Evolutionary conservation across 92 coral and sea anemone genomes (phyloP).

Genomic region (Paramuricea clavata): DNA sequence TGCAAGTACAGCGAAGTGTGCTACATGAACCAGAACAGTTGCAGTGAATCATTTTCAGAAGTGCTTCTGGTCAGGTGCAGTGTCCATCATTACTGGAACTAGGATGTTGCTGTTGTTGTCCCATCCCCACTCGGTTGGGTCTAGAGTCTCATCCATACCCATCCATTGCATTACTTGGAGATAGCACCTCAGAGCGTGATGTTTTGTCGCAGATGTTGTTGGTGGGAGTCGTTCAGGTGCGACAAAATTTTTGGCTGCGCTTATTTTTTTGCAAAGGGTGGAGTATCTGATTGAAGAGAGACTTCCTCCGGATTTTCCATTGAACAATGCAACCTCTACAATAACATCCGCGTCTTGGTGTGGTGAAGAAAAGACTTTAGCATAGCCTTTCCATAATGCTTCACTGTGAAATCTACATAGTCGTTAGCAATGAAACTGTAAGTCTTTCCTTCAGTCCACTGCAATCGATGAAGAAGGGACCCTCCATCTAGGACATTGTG

Average conservation of each 20-base stretch:
- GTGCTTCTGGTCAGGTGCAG: constrained; percentile 53
- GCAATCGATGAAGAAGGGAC: not conserved
- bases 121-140: constrained; percentile 36
- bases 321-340: constrained; percentile 9
- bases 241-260: not conserved
- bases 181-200: not conserved
- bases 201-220: not conserved
- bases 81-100: constrained; percentile 57
- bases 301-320: not conserved
- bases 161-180: not conserved
- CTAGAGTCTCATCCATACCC: not conserved
- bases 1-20: constrained; percentile 64
- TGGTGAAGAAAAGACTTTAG: not conserved
- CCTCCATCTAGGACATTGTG: constrained; percentile 62
- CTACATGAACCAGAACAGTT: constrained; percentile 62
- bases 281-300: not conserved
- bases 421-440: not conserved
- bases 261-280: not conserved
- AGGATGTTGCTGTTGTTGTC: not conserved
- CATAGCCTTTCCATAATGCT: constrained; percentile 49
- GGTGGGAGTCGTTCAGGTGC: not conserved
- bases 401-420: not conserved
- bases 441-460: not conserved
- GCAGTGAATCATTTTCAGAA: constrained; percentile 61
- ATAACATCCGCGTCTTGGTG: not conserved